Evolutionary conservation across 2,113 vertebrate genomes (phyloP).

Genomic region (Brachypodius melanocephalos): DNA sequence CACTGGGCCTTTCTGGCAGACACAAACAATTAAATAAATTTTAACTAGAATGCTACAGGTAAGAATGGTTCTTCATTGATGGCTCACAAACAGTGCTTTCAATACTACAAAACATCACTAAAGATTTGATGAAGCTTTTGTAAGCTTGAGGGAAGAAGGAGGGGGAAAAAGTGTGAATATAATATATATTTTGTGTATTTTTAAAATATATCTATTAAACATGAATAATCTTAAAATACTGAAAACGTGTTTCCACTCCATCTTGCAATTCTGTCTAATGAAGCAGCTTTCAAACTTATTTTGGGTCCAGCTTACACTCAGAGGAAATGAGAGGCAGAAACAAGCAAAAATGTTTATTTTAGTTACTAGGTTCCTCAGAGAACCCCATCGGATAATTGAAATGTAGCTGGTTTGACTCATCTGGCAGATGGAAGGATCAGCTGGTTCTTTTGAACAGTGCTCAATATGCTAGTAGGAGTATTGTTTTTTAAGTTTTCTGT

Average conservation of each 20-base stretch:
- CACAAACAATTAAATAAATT: constrained; percentile 12
- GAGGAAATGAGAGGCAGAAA: not conserved
- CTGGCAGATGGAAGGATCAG: not conserved
- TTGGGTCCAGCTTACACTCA: not conserved
- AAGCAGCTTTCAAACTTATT: not conserved
- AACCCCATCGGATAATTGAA: not conserved
- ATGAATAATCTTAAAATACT: not conserved
- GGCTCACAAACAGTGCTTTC: not conserved
- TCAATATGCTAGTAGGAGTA: not conserved
- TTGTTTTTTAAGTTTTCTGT: not conserved
- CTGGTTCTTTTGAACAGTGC: not conserved
- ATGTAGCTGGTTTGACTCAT: not conserved
- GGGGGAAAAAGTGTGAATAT: not conserved
- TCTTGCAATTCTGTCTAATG: not conserved
- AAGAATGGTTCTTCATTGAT: not conserved
- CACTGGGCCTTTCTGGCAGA: not conserved
- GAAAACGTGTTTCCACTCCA: not conserved
- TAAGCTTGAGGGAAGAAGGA: not conserved
- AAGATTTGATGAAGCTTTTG: constrained; percentile 2
- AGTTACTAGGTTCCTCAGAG: not conserved
- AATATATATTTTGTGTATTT: not conserved
- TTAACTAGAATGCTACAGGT: constrained; percentile 41
- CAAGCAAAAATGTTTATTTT: not conserved
- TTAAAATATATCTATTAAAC: not conserved
- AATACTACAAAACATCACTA: not conserved